Evolutionary conservation across 2,888 invertebrate genomes (phyloP), one percentile per base, ranked within the genome.

Genomic region (Omphaloscelis lunosa): DNA sequence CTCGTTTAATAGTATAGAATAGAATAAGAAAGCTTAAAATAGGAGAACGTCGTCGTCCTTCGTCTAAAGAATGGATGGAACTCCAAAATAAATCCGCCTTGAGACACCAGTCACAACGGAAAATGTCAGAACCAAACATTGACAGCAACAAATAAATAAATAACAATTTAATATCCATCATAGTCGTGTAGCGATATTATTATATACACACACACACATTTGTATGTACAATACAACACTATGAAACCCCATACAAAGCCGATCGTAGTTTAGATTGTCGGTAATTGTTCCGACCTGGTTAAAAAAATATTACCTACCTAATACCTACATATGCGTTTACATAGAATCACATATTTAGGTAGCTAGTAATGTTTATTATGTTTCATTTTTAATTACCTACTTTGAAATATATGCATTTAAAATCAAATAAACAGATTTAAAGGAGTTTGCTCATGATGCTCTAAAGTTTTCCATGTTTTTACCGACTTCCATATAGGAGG

Each of bases 201-300:
- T 82, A 62, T 83, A 73, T 3, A 71, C 77, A 67, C 73, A 71
- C 77, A 67, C 73, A 82, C 45, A 78, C 63, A 65, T 53, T 23
- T 48, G 15, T 68, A 63, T 51, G 20, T 39, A 68, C 58, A 72
- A 83, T 67, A 81, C 72, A 81, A 71, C 70, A 62, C 82, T 62
- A 79, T 71, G 80, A 48, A 85, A 79, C 80, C 72, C 80, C 79
- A 86, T 65, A 85, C 72, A 83, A 80, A 70, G 67, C 67, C 48
- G 92, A 92, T 93, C 80, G 91, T 87, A 90, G 90, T 92, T 92
- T 86, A 91, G 93, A 93, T 93, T 84, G 76, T n/a, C 17, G 0
- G 69, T 92, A 92, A 92, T 93, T 92, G 90, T 87, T 67, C 82
- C 89, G 91, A 88, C 92, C 91, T 88, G 89, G 89, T 91, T 91